Conservation (phyloP, 2,113 vertebrate species). For the Myxocyprinus asiaticus region DNA sequence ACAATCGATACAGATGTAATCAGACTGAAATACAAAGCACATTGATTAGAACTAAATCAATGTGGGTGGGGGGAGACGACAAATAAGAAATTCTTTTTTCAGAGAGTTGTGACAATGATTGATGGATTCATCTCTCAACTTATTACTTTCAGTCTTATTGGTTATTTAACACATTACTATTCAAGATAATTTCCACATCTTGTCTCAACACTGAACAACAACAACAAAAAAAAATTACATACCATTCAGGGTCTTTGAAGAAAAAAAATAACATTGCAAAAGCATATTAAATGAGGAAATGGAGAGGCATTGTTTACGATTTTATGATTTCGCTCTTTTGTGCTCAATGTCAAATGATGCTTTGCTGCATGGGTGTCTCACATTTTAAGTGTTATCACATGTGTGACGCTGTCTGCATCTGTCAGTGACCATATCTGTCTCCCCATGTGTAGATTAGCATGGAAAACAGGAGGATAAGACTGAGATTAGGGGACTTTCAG, state of each 20-base stretch:
- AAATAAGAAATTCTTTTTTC: conserved; percentile 35
- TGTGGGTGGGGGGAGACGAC: conserved; percentile 13
- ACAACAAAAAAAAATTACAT: too few relatives aligned
- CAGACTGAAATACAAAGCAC: neutral
- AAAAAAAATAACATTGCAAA: neutral
- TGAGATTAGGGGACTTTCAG: conserved; percentile 63
- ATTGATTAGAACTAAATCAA: conserved; percentile 8
- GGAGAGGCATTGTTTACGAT: neutral
- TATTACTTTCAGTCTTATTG: conserved; percentile 22
- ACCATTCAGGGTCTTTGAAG: neutral
- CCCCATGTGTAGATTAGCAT: conserved; percentile 21
- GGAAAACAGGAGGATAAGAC: conserved; percentile 59
- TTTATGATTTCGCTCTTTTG: neutral
- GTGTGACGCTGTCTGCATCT: conserved; percentile 32
- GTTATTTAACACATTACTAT: neutral
- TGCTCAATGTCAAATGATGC: neutral
- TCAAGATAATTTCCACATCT: neutral
- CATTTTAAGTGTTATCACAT: conserved; percentile 20
- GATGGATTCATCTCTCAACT: conserved; percentile 42
- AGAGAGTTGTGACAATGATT: conserved; percentile 54
- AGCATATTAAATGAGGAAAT: neutral
- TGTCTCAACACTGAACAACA: neutral
- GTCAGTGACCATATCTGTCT: conserved; percentile 26
- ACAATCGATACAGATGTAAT: conserved; percentile 8
- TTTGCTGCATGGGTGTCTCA: neutral